Evolutionary conservation across 2,113 vertebrate species (phyloP).

Genomic region (Thunnus maccoyii): DNA sequence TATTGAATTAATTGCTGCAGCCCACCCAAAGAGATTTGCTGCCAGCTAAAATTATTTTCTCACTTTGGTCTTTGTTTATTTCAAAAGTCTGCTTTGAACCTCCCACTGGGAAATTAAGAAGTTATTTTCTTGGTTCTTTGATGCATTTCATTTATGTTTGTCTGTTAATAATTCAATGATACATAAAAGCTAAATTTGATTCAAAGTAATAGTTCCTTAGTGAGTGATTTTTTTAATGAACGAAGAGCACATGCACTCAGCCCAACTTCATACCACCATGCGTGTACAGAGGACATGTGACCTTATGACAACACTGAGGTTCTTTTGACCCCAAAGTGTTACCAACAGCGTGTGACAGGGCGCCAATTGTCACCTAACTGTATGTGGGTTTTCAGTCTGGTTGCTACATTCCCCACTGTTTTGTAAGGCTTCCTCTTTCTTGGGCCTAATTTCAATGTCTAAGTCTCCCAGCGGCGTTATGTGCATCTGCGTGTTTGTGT

Average conservation of each 20-base stretch:
- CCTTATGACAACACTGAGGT: slow-evolving; percentile 15
- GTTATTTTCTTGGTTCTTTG: neutral
- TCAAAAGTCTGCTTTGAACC: slow-evolving; percentile 3
- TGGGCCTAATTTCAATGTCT: neutral
- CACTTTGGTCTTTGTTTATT: neutral
- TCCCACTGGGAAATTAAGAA: neutral
- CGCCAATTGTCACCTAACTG: slow-evolving; percentile 72
- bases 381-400: slow-evolving; percentile 80
- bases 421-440: slow-evolving; percentile 73
- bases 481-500: slow-evolving; percentile 33
- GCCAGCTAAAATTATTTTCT: no score
- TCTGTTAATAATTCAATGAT: neutral
- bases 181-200: neutral
- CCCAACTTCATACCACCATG: neutral
- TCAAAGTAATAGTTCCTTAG: neutral
- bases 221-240: no score
- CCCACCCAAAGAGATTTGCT: no score
- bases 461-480: neutral
- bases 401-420: slow-evolving; percentile 83
- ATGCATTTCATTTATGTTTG: neutral
- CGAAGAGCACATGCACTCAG: no score
- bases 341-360: slow-evolving; percentile 64
- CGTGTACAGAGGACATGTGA: neutral
- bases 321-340: slow-evolving; percentile 29
- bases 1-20: neutral